Base-by-base conservation (phyloP, 2,888 invertebrate species). In the Andrena marginata region DNA sequence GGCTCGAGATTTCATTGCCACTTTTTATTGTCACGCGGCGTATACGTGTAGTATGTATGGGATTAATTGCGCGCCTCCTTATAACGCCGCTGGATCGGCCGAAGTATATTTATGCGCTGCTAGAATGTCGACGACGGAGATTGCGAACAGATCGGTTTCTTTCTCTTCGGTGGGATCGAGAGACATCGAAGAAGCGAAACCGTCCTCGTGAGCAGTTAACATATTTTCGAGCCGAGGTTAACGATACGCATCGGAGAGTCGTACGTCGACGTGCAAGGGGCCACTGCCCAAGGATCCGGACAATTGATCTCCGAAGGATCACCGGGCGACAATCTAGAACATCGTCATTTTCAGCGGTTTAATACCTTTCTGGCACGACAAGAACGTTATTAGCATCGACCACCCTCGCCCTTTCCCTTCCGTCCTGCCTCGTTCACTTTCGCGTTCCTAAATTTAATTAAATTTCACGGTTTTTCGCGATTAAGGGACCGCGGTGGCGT, bases 381-480 rank as follows among this genome's bases (percentile, higher is more conserved):
- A 90, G 90, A 90, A 90, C 91, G 91, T 92, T 92, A 92, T 93
- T 92, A 93, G 91, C 90, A 91, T 89, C 91, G 91, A 91, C 89
- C 91, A 87, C 89, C 90, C 82, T 71, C 87, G 79, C 84, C 80
- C 89, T 83, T 84, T 83, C 82, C 85, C 84, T 78, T 84, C 85
- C 83, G 77, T 86, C 87, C 89, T 82, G 83, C 87, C 91, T 91
- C 91, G 91, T 92, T 92, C 92, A 90, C 91, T 92, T 91, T 91
- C 90, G 91, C 91, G 91, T 92, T 93, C 92, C 93, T 92, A 93
- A 93, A 93, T 94, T 93, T 94, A 94, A 94, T 94, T 94, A 94
- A 94, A 93, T 93, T 93, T 94, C 92, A 93, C 92, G 92, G 93
- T 94, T 94, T 94, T 93, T 94, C 93, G 90, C 93, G 93, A 94